These are phyloP conservation scores for Thymelicus sylvestris DNA, from an alignment of 2,888 invertebrate genomes.

Conservation along the genomic window DNA sequence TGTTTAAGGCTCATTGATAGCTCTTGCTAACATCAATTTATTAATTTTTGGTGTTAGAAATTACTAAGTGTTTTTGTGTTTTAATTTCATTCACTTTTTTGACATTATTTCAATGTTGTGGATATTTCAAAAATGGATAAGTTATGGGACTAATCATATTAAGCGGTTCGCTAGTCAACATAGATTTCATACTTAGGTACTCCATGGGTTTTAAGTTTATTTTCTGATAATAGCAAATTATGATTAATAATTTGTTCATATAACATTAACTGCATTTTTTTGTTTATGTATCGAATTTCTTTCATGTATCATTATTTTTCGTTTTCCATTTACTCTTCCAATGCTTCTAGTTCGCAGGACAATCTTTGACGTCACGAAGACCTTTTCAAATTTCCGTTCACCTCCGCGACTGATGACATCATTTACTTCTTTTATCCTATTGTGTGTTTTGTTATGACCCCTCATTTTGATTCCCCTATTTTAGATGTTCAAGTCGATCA, in stretches of 20 bases:
- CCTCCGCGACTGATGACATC: constrained; percentile 54
- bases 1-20: too few species aligned
- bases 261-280: background rate
- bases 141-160: too few species aligned
- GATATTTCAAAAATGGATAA: too few species aligned
- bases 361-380: constrained; percentile 41
- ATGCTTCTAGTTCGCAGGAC: constrained; percentile 5
- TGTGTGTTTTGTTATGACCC: constrained; percentile 49
- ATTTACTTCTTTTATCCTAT: constrained; percentile 49
- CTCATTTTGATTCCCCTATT: constrained; percentile 40
- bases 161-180: too few species aligned
- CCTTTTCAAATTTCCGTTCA: constrained; percentile 70
- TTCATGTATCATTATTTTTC: background rate
- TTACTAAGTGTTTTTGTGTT: too few species aligned
- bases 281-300: background rate
- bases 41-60: too few species aligned
- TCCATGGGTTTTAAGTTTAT: too few species aligned
- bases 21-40: too few species aligned
- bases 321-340: background rate
- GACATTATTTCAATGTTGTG: too few species aligned
- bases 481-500: background rate
- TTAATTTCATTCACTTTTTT: too few species aligned
- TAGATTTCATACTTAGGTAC: too few species aligned
- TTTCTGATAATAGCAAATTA: too few species aligned
- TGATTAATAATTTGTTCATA: background rate